Evolutionary conservation across 2,888 invertebrate species (phyloP).

Genomic region (Zelleria hepariella): DNA sequence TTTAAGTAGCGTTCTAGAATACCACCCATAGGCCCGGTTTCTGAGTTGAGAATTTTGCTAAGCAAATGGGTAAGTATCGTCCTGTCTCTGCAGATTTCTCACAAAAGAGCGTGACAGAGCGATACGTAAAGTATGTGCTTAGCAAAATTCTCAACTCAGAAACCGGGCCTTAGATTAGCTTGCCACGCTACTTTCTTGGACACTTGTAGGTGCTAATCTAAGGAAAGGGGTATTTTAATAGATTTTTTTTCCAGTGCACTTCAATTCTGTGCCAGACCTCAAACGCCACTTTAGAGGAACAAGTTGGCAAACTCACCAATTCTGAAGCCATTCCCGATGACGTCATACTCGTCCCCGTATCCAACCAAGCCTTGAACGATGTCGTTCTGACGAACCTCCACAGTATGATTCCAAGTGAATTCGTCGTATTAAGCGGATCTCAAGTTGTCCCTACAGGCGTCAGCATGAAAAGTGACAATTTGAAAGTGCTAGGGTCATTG

Average conservation of each 20-base stretch:
- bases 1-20: too few species aligned
- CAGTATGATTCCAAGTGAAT: neutral
- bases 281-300: neutral
- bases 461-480: neutral
- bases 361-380: neutral
- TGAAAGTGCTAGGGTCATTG: neutral
- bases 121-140: too few species aligned
- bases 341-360: neutral
- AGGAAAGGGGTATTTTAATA: too few species aligned
- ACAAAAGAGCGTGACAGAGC: too few species aligned
- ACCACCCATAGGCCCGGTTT: too few species aligned
- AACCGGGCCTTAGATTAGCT: too few species aligned
- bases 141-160: too few species aligned
- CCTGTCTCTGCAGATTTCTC: too few species aligned
- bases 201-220: too few species aligned
- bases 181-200: too few species aligned
- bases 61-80: too few species aligned
- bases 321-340: neutral
- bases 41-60: too few species aligned
- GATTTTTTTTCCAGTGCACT: neutral
- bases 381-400: neutral
- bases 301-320: neutral
- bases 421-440: neutral
- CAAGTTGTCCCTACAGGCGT: neutral
- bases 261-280: neutral